Evolutionary conservation across 1,140 invertebrate genomes (phyloP).

Genomic region (Sesamia nonagrioides): DNA sequence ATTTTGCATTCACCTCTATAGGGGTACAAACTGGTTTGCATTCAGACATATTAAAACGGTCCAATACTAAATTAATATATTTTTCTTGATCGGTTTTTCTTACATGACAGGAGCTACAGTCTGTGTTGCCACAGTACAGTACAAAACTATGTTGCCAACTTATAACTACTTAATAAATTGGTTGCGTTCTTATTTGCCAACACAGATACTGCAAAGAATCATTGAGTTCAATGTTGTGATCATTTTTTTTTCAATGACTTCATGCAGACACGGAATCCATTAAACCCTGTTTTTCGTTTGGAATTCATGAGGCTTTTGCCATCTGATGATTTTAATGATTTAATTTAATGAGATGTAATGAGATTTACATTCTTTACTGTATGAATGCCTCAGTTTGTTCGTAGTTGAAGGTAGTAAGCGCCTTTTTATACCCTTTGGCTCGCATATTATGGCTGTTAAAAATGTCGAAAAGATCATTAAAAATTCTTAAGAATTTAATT

Average conservation of each 20-base stretch:
- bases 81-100: no score
- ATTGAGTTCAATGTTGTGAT: conserved; percentile 7
- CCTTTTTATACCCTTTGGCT: conserved; percentile 46
- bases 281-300: conserved; percentile 40
- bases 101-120: no score
- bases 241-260: conserved; percentile 28
- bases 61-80: no score
- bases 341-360: no score
- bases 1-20: no score
- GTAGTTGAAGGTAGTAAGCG: conserved; percentile 30
- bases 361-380: no score
- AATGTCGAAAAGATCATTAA: conserved; percentile 69
- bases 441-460: conserved; percentile 61
- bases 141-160: no score
- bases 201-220: conserved; percentile 25
- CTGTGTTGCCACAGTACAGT: no score
- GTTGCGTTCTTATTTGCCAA: no score
- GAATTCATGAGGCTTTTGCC: conserved; percentile 30
- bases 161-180: no score
- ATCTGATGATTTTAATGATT: conserved; percentile 11
- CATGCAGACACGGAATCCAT: conserved; percentile 39
- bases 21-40: no score
- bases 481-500: conserved; percentile 57
- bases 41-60: no score
- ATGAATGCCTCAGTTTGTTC: not conserved